phyloP scores from a whole-genome alignment of 1,140 invertebrate genomes.

The Pollicipes pollicipes region DNA sequence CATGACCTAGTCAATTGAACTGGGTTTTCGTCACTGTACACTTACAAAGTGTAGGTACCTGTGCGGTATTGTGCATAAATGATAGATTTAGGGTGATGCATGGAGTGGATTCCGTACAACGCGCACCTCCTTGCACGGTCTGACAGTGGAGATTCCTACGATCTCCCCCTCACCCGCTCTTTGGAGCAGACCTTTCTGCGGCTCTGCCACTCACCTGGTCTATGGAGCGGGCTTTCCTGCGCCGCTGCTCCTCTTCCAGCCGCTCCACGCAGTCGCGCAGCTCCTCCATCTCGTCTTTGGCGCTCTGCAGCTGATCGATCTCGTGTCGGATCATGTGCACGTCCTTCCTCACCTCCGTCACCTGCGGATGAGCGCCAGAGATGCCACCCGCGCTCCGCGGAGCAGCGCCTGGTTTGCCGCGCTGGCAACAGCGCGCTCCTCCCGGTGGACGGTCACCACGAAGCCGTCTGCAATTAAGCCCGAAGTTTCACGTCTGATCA shows the following conservation, averaged over 20 bases:
- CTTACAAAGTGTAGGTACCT: no score
- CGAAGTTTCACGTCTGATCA: constrained; percentile 14
- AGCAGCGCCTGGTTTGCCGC: constrained; percentile 67
- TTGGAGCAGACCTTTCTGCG: no score
- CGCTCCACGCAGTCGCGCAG: constrained; percentile 73
- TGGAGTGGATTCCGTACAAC: no score
- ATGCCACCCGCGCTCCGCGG: constrained; percentile 7
- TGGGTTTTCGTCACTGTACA: no score
- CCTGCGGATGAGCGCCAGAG: constrained; percentile 52
- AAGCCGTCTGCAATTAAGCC: no score
- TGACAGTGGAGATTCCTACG: no score
- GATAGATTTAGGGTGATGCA: no score
- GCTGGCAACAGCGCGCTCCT: constrained; percentile 40
- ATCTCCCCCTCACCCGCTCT: no score
- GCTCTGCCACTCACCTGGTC: constrained; percentile 51
- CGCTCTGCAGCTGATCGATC: constrained; percentile 75
- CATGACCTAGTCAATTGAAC: no score
- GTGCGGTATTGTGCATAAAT: no score
- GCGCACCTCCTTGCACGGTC: no score
- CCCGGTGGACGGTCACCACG: no score
- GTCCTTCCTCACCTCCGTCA: constrained; percentile 71
- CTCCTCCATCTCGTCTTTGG: constrained; percentile 84
- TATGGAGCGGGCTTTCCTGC: constrained; percentile 62
- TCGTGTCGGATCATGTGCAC: constrained; percentile 87
- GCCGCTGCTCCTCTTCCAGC: constrained; percentile 69